phyloP scores from a whole-genome alignment of 1,140 invertebrate genomes.

The Panagrolaimus sp. region DNA sequence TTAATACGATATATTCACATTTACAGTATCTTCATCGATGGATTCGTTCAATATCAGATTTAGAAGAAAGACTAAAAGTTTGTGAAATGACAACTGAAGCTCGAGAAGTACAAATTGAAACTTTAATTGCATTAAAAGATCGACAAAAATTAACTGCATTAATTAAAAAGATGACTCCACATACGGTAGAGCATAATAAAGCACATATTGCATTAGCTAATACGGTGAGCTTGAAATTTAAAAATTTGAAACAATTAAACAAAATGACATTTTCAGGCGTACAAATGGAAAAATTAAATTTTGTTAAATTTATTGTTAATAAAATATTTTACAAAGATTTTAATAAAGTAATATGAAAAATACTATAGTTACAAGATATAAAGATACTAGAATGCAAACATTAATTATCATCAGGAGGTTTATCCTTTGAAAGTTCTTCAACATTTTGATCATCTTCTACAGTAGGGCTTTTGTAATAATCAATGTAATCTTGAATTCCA shows the following conservation, averaged over 20 bases:
- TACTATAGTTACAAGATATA: too few species aligned
- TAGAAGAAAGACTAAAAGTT: constrained; percentile 18
- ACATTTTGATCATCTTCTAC: too few species aligned
- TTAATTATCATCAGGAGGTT: too few species aligned
- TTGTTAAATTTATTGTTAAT: too few species aligned
- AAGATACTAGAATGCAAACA: too few species aligned
- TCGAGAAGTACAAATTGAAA: constrained; percentile 26
- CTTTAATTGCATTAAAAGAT: constrained; percentile 23
- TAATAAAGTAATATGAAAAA: too few species aligned
- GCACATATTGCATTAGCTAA: constrained; percentile 22
- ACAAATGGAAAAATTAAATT: constrained; percentile 25
- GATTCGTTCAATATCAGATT: constrained; percentile 18
- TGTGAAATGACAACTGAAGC: constrained; percentile 22
- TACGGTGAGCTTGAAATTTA: constrained; percentile 16
- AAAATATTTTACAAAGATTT: too few species aligned
- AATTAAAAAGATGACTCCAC: constrained; percentile 20
- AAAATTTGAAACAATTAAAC: not conserved
- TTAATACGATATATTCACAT: not conserved
- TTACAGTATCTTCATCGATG: constrained; percentile 21
- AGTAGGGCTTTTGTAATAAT: too few species aligned
- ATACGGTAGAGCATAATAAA: constrained; percentile 25
- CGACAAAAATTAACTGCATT: constrained; percentile 18
- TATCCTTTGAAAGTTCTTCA: too few species aligned
- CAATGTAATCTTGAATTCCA: too few species aligned
- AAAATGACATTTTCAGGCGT: constrained; percentile 16